Evolutionary conservation across 2,888 invertebrate species (phyloP).

Genomic region (Hydroisotoma schaefferi): DNA sequence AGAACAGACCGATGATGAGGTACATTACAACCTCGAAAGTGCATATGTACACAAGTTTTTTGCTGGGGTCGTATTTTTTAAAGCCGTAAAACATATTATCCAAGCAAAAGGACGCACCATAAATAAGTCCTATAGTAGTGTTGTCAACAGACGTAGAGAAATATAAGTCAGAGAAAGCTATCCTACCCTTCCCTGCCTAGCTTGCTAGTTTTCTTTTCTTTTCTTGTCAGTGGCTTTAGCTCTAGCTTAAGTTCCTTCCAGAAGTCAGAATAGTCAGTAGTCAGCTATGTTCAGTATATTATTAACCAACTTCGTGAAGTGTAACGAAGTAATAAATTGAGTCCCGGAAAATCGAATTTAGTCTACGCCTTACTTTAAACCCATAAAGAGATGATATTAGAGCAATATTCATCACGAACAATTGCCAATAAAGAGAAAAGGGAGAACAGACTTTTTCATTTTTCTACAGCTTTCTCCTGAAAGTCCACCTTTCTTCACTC

Average conservation of each 20-base stretch:
- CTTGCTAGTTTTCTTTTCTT: no score
- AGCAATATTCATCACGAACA: constrained; percentile 12
- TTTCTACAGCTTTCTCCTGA: background rate
- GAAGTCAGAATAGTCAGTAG: background rate
- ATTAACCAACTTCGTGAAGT: background rate
- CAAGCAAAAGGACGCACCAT: no score
- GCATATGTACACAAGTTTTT: no score
- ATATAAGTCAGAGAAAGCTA: no score
- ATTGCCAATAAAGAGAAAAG: constrained; percentile 16
- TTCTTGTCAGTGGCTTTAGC: no score
- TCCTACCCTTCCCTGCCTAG: no score
- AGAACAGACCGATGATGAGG: no score
- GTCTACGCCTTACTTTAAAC: constrained; percentile 1
- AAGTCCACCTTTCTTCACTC: constrained; percentile 9
- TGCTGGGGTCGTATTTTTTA: no score
- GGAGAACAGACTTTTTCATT: constrained; percentile 8
- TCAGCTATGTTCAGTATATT: background rate
- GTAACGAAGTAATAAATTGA: constrained; percentile 17
- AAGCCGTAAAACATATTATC: no score
- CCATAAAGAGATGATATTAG: constrained; percentile 14
- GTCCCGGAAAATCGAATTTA: constrained; percentile 11
- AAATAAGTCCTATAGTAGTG: no score
- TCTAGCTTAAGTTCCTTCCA: background rate
- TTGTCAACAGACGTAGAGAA: no score
- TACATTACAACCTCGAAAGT: no score